Percentiles rank a stretch among this genome's conserved stretches.
Evolutionary conservation across 2,888 invertebrate species (phyloP).

Genomic region (Nasonia oneida): DNA sequence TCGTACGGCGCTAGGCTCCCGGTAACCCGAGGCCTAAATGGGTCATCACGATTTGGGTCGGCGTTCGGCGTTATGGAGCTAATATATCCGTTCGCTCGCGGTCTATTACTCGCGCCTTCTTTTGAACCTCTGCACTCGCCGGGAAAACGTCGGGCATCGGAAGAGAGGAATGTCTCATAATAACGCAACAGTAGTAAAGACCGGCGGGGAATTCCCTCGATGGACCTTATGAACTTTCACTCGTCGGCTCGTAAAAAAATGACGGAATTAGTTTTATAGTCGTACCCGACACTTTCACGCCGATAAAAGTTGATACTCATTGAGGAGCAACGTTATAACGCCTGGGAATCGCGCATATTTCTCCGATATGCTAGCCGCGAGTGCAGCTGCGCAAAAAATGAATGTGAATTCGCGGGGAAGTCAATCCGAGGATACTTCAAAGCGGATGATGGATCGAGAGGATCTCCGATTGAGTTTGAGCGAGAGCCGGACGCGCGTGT

Average conservation of each 20-base stretch:
- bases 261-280: not conserved
- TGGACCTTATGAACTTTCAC: not conserved
- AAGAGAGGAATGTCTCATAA: constrained; percentile 1
- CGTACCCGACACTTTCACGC: not conserved
- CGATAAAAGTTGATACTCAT: not conserved
- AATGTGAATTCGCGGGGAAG: constrained; percentile 35
- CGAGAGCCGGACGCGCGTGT: too few species aligned
- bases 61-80: not conserved
- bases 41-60: constrained; percentile 34
- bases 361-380: not conserved
- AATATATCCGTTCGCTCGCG: constrained; percentile 34
- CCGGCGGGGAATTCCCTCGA: not conserved
- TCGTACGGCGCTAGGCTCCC: not conserved
- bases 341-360: constrained; percentile 7
- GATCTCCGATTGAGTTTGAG: not conserved
- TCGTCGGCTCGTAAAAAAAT: constrained; percentile 4
- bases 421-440: not conserved
- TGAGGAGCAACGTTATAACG: not conserved
- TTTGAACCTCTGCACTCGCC: not conserved
- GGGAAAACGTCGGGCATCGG: not conserved
- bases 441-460: not conserved
- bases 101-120: not conserved
- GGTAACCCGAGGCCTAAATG: constrained; percentile 13
- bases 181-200: not conserved
- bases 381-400: constrained; percentile 41